phyloP scores from a whole-genome alignment of 2,113 vertebrate genomes.

The Enhydra lutris region DNA sequence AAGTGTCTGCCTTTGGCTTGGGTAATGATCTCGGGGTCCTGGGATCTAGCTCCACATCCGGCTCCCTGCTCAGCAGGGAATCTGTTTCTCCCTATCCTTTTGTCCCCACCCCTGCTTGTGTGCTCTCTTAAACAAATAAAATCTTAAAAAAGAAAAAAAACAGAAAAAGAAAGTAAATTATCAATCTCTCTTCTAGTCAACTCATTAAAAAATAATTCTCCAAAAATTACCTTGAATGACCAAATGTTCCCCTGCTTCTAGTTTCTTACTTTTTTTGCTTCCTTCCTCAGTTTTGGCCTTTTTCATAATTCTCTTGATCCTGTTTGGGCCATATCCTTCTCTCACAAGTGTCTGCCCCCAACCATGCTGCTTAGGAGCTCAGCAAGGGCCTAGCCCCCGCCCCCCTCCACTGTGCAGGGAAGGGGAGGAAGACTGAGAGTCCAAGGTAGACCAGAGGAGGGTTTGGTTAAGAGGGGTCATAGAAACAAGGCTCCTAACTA shows the following conservation, averaged over 20 bases:
- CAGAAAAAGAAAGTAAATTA: not conserved
- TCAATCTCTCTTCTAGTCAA: not conserved
- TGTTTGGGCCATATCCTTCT: not conserved
- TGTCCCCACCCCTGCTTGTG: not conserved
- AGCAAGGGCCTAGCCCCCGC: too few relatives aligned
- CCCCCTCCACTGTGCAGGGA: not conserved
- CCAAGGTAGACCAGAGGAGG: not conserved
- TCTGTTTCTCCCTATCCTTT: not conserved
- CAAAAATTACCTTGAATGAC: not conserved
- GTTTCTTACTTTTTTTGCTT: not conserved
- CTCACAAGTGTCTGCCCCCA: not conserved
- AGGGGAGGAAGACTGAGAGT: not conserved
- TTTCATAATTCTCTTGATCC: not conserved
- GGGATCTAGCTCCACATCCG: not conserved
- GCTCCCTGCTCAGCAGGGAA: not conserved
- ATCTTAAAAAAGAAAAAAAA: too few relatives aligned
- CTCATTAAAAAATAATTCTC: not conserved
- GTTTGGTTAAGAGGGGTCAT: not conserved
- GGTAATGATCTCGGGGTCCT: not conserved
- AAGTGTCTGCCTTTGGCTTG: not conserved
- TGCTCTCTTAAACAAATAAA: not conserved
- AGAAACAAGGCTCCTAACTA: not conserved
- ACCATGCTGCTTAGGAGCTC: not conserved
- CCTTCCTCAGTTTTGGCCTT: not conserved
- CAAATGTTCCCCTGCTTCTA: not conserved